Evolutionary conservation across 2,888 invertebrate genomes (phyloP).

Genomic region (Lordiphosa andalusiaca): DNA sequence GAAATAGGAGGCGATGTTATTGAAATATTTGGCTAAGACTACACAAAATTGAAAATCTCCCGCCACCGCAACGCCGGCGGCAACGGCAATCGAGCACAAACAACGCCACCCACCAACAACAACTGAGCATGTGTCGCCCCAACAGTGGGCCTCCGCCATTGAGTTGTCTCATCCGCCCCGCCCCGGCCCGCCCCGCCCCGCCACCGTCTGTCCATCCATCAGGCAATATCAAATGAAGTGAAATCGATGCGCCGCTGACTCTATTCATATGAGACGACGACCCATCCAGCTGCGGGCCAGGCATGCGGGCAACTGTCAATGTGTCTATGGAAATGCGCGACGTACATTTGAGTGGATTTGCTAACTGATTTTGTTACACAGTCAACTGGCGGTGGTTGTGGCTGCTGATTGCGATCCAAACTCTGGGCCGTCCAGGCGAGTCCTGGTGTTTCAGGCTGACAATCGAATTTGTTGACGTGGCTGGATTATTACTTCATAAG

Average conservation of each 20-base stretch:
- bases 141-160: constrained; percentile 53
- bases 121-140: constrained; percentile 50
- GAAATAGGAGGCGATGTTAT: constrained; percentile 36
- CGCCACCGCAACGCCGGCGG: constrained; percentile 32
- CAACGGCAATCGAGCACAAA: constrained; percentile 20
- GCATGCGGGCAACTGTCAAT: constrained; percentile 74
- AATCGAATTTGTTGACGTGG: constrained; percentile 75
- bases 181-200: no score
- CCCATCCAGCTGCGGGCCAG: constrained; percentile 22
- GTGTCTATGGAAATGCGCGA: constrained; percentile 72
- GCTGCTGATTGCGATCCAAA: constrained; percentile 35
- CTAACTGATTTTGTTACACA: constrained; percentile 74
- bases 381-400: constrained; percentile 33
- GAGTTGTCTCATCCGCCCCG: constrained; percentile 51
- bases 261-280: constrained; percentile 62
- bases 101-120: constrained; percentile 28
- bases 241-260: constrained; percentile 72
- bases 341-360: constrained; percentile 73
- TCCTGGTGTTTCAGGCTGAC: constrained; percentile 62
- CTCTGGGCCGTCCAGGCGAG: constrained; percentile 36
- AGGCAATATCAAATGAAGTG: constrained; percentile 68
- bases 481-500: constrained; percentile 76
- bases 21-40: constrained; percentile 60
- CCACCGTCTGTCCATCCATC: no score
- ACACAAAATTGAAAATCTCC: constrained; percentile 62